Evolutionary conservation across 2,797 vertebrate species (phyloP), one percentile per base, ranked within the genome.

Genomic region (Hydrolagus colliei): DNA sequence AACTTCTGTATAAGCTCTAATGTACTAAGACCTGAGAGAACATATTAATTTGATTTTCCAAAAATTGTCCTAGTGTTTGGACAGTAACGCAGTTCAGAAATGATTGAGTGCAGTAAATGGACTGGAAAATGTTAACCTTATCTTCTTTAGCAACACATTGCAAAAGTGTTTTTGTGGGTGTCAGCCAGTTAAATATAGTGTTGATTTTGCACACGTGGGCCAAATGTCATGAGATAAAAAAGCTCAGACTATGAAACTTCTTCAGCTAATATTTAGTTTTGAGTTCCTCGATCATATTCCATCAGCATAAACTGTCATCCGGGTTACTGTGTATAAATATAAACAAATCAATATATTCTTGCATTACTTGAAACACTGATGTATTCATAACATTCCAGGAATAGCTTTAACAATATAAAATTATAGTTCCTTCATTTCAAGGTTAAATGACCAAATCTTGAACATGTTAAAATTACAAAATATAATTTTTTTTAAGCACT

Each of bases 71-170:
- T 84, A 35, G 16, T 32, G 14, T 18, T 35, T 6, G 65, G 68
- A 67, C 65, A 67, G 65, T 11, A 41, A 32, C 35, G 67, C 22
- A 41, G 18, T 41, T 68, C 79, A 41, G 32, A 9, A 41, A 10
- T 35, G 18, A 71, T 32, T 68, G 41, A 35, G 65, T 41, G 18
- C 80, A 73, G 77, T 73, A 78, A 79, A 22, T 67, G 27, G 52
- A 85, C 86, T 89, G 88, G 88, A 88, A 89, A 88, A 88, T 82
- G 77, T 90, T 90, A 88, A 87, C 88, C 87, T 88, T 87, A 87
- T 86, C 80, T 72, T 88, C 32, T 86, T 32, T 13, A 71, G 82
- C 86, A 18, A 3, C 74, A 52, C 75, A 78, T 32, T 79, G 9
- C 22, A 77, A 78, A 84, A 20, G 41, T 41, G 18, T 73, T 76